Evolutionary conservation across 1,140 invertebrate genomes (phyloP), one percentile per base, ranked within the genome.

Genomic region (Microplitis mediator): DNA sequence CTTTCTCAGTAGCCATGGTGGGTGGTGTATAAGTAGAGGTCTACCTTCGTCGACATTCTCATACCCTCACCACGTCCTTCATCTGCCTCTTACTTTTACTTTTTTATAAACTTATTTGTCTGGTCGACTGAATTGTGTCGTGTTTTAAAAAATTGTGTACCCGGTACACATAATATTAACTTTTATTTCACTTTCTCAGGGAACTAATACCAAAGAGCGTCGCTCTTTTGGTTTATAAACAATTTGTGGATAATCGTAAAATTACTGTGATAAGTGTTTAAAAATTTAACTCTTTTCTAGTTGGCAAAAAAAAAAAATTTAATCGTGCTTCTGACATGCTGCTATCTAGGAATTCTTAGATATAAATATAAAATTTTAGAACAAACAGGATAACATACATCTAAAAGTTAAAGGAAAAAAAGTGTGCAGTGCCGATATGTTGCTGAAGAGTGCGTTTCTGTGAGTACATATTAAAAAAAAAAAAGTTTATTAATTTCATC

Each of bases 11-110:
- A 74, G 69, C 77, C 77, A 80, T 86, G 85, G 84, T 85, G 85
- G 85, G 84, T 85, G 85, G 83, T 79, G 80, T 86, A 86, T 85
- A 86, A 86, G 84, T 86, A 86, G 83, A 85, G 83, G 85, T 78
- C 79, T 84, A 82, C 81, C 73, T 84, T 85, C 82, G 82, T 83
- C 82, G 81, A 77, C 81, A 82, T 86, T 82, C 85, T 84, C 85
- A 86, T 86, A 86, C 82, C 83, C 84, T 85, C 85, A 85, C 82
- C 77, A 84, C 82, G 82, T 85, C 80, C 83, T 82, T 85, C 84
- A 80, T 79, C 80, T 79, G 79, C 79, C 79, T 81, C 79, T 81
- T 81, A 81, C 84, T 85, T 82, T 85, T 86, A 83, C 84, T 74
- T 77, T 75, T 77, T 75, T 69, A 73, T 64, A 58, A 56, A 50